These are phyloP conservation scores for Gari tellinella DNA, from an alignment of 2,888 invertebrate genomes.

Conservation along the genomic window DNA sequence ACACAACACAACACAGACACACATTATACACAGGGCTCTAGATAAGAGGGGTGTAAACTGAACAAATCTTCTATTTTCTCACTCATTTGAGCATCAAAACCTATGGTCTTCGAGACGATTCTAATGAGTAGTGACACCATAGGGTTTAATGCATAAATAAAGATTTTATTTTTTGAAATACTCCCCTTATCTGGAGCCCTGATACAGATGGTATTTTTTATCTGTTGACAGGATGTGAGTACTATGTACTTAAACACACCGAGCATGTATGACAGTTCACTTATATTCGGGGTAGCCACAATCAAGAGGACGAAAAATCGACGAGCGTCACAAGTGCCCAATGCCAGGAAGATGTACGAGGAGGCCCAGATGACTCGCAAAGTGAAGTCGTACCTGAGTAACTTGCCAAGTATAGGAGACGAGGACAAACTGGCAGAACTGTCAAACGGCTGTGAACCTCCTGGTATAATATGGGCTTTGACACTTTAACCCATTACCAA, in stretches of 20 bases:
- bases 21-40: too few relatives aligned
- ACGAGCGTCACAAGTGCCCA: slow-evolving; percentile 91
- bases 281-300: slow-evolving; percentile 79
- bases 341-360: slow-evolving; percentile 99
- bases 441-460: slow-evolving; percentile 93
- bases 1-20: too few relatives aligned
- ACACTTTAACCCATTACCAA: neutral
- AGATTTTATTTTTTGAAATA: too few relatives aligned
- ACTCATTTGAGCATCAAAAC: too few relatives aligned
- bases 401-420: slow-evolving; percentile 95
- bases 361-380: slow-evolving; percentile 99
- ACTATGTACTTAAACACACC: slow-evolving; percentile 78
- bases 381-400: slow-evolving; percentile 97
- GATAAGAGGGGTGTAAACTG: too few relatives aligned
- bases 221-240: slow-evolving; percentile 86
- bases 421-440: slow-evolving; percentile 95
- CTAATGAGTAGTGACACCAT: too few relatives aligned
- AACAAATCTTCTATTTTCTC: too few relatives aligned
- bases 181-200: too few relatives aligned
- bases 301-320: slow-evolving; percentile 79
- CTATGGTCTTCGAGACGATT: too few relatives aligned
- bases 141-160: too few relatives aligned
- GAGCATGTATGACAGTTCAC: slow-evolving; percentile 73
- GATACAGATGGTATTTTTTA: too few relatives aligned
- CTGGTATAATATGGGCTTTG: slow-evolving; percentile 62